Evolutionary conservation across 2,113 vertebrate genomes (phyloP).

Genomic region (Gasterosteus nipponicus): DNA sequence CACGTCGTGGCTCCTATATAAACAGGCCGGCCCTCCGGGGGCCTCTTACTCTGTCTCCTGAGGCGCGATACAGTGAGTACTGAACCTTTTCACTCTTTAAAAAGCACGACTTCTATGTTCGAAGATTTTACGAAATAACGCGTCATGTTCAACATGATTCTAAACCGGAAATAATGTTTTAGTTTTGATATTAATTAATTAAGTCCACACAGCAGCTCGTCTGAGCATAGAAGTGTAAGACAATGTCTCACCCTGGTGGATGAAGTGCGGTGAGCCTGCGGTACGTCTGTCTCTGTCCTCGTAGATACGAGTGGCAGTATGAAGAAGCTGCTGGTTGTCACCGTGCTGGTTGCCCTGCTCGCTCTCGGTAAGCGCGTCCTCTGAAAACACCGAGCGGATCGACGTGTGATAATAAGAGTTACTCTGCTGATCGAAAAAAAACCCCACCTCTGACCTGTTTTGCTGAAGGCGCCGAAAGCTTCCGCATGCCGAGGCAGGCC

Average conservation of each 20-base stretch:
- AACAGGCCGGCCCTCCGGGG: slow-evolving; percentile 44
- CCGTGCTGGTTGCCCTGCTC: slow-evolving; percentile 73
- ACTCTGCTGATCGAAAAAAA: neutral
- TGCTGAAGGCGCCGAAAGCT: slow-evolving; percentile 72
- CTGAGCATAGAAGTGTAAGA: slow-evolving; percentile 3
- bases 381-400: too few species aligned
- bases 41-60: slow-evolving; percentile 42
- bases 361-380: slow-evolving; percentile 72
- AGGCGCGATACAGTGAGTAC: slow-evolving; percentile 78
- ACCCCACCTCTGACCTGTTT: slow-evolving; percentile 4
- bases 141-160: neutral
- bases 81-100: slow-evolving; percentile 20
- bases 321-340: slow-evolving; percentile 77
- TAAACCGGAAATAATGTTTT: neutral
- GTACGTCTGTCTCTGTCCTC: slow-evolving; percentile 9
- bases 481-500: slow-evolving; percentile 68
- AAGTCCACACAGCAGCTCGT: neutral
- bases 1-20: slow-evolving; percentile 76
- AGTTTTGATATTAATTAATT: neutral
- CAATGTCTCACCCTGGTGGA: slow-evolving; percentile 70
- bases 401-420: neutral
- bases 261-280: slow-evolving; percentile 3
- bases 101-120: neutral
- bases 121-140: neutral
- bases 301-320: slow-evolving; percentile 68